phyloP scores from a whole-genome alignment of 2,113 vertebrate genomes.

The Scomber colias region DNA sequence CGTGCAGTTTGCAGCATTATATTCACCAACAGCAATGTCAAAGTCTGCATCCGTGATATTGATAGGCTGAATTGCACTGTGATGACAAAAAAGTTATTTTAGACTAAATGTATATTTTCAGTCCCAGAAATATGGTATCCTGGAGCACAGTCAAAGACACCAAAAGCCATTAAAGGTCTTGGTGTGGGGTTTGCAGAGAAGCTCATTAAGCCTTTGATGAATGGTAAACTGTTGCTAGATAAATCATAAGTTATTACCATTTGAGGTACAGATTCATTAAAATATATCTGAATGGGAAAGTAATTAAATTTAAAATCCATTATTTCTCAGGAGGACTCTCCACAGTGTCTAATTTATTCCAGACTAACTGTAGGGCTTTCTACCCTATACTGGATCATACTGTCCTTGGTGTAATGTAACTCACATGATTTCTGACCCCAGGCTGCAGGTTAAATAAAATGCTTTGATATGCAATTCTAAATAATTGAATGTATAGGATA shows the following conservation, averaged over 20 bases:
- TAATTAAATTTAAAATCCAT: constrained; percentile 14
- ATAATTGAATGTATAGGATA: constrained; percentile 40
- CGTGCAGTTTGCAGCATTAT: not conserved
- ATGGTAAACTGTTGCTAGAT: constrained; percentile 15
- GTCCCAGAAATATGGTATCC: not conserved
- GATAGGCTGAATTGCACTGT: not conserved
- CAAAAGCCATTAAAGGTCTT: not conserved
- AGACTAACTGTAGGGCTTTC: not conserved
- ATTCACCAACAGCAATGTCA: not conserved
- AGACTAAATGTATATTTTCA: not conserved
- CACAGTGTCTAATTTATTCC: not conserved
- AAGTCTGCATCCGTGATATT: not conserved
- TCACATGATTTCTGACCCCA: constrained; percentile 16
- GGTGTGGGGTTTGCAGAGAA: not conserved
- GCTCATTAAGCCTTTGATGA: constrained; percentile 30
- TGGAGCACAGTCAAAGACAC: not conserved
- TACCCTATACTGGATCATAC: too few species aligned
- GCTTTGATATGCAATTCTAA: constrained; percentile 30
- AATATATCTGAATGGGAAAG: constrained; percentile 7
- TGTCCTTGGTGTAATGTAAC: constrained; percentile 51
- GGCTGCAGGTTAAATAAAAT: constrained; percentile 29
- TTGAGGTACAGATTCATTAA: constrained; percentile 4
- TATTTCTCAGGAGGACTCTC: not conserved
- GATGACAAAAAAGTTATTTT: not conserved
- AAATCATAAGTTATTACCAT: constrained; percentile 1